Conservation (phyloP, 2,113 vertebrate genomes). For the Probosciger aterrimus region DNA sequence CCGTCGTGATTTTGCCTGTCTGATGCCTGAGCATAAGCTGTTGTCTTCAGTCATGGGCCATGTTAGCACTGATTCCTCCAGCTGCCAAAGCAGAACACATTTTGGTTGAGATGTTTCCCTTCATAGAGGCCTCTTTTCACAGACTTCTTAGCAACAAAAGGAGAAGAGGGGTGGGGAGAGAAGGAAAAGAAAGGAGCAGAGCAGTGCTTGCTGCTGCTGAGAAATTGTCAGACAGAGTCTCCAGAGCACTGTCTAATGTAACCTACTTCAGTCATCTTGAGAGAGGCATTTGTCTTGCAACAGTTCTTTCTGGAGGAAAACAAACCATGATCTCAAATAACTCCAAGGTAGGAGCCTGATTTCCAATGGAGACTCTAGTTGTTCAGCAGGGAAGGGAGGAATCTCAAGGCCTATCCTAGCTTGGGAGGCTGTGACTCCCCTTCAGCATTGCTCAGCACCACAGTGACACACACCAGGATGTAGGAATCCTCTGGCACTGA, state of each 20-base stretch:
- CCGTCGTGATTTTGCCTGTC: neutral
- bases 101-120: neutral
- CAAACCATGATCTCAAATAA: slow-evolving; percentile 46
- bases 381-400: neutral
- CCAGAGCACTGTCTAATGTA: neutral
- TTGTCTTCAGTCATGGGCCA: neutral
- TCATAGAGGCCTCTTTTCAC: neutral
- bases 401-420: neutral
- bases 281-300: slow-evolving; percentile 58
- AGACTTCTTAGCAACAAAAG: neutral
- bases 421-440: neutral
- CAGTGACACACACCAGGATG: neutral
- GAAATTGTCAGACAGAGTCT: slow-evolving; percentile 7
- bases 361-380: neutral
- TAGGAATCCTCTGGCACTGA: neutral
- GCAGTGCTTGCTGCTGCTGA: neutral
- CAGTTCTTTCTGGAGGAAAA: slow-evolving; percentile 62
- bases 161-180: neutral
- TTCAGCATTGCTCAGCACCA: fast-evolving
- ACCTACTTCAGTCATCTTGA: slow-evolving; percentile 49
- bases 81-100: slow-evolving; percentile 20
- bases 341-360: slow-evolving; percentile 21
- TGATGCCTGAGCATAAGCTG: neutral
- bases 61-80: neutral
- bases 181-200: neutral